These are phyloP conservation scores for Haliaeetus leucogaster DNA, from an alignment of 2,113 vertebrate genomes.

Conservation along the genomic window DNA sequence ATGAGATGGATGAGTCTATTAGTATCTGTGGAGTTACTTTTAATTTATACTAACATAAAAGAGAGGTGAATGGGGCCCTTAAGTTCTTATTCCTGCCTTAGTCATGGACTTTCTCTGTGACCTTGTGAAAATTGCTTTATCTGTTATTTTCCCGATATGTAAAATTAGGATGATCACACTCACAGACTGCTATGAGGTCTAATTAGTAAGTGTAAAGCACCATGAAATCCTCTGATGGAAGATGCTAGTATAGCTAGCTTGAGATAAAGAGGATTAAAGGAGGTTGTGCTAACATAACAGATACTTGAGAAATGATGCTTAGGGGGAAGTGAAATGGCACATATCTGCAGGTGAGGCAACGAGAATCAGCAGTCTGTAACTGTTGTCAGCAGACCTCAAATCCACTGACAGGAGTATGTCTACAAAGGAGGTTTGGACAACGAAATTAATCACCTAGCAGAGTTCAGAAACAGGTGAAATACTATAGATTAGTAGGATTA, in stretches of 20 bases:
- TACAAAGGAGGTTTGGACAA: neutral
- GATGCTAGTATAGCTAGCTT: neutral
- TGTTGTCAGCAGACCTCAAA: neutral
- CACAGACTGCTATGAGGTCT: neutral
- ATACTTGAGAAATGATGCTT: neutral
- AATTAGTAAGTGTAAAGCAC: slow-evolving; percentile 34
- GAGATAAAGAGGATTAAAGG: slow-evolving; percentile 21
- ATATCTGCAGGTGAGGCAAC: neutral
- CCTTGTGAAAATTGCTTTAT: slow-evolving; percentile 22
- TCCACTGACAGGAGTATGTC: neutral
- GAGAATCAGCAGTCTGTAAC: neutral
- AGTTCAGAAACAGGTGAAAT: neutral
- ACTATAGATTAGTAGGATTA: neutral
- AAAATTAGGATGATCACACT: slow-evolving; percentile 19
- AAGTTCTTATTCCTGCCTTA: slow-evolving; percentile 1
- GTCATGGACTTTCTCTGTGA: neutral
- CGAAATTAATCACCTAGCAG: neutral
- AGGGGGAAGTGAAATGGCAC: neutral
- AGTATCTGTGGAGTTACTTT: slow-evolving; percentile 11
- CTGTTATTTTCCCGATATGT: neutral
- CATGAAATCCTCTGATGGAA: slow-evolving; percentile 19
- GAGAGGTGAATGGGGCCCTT: neutral
- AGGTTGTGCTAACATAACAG: slow-evolving; percentile 3
- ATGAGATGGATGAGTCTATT: neutral
- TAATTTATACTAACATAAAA: slow-evolving; percentile 26